These are phyloP conservation scores for Mesocentrotus franciscanus DNA, from an alignment of 53 echinoderm and acorn worm genomes.

Conservation along the genomic window DNA sequence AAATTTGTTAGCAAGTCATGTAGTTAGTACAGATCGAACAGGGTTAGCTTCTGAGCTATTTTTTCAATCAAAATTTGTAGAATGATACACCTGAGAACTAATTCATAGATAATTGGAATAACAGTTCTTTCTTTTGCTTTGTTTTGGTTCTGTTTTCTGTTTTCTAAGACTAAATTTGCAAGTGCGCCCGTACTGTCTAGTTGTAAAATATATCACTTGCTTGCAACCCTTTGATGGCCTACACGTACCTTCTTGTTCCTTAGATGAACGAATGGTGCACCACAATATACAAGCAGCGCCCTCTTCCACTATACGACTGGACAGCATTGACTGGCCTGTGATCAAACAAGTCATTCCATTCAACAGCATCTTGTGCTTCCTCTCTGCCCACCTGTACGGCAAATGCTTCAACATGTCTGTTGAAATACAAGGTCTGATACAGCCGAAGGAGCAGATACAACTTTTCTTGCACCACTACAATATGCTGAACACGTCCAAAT, in stretches of 20 bases:
- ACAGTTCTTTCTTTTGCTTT: conserved; percentile 24
- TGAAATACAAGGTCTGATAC: conserved; percentile 43
- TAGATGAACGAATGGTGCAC: conserved; percentile 28
- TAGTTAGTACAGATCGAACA: conserved; percentile 6
- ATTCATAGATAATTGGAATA: conserved; percentile 29
- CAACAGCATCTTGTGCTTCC: not conserved
- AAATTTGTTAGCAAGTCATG: conserved; percentile 21
- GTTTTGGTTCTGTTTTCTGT: conserved; percentile 15
- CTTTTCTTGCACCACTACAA: conserved; percentile 35
- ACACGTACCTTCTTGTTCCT: conserved; percentile 26
- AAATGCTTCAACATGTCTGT: conserved; percentile 61
- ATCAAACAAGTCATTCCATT: conserved; percentile 32
- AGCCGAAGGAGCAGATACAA: conserved; percentile 50
- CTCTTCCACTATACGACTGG: conserved; percentile 14
- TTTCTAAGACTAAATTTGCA: conserved; percentile 3
- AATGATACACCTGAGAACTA: conserved; percentile 21
- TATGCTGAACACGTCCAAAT: conserved; percentile 52
- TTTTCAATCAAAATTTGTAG: conserved; percentile 1
- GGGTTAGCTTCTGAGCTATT: not conserved
- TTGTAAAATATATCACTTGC: conserved; percentile 19
- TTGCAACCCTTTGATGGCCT: not conserved
- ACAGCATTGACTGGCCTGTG: conserved; percentile 43
- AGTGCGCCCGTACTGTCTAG: not conserved
- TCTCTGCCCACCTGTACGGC: conserved; percentile 22
- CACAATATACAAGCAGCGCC: conserved; percentile 5